phyloP scores from a whole-genome alignment of 2,797 vertebrate genomes.

The Hephaestus fuliginosus region DNA sequence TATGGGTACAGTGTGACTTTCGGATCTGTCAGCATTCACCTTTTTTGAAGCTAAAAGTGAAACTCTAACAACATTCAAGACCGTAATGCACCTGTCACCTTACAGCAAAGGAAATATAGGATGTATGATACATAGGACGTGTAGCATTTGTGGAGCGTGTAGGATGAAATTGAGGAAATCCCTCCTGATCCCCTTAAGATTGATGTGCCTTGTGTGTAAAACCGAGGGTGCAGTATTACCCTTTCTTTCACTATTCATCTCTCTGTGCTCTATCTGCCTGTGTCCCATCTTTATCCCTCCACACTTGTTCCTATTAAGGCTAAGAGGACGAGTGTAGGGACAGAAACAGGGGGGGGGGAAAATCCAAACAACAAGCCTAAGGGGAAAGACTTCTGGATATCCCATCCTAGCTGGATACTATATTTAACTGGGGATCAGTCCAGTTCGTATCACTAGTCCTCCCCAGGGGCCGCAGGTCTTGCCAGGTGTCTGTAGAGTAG shows the following conservation, averaged over 20 bases:
- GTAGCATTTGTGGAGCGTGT: constrained; percentile 38
- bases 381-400: constrained; percentile 78
- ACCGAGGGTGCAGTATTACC: neutral
- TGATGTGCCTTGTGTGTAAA: constrained; percentile 43
- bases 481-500: constrained; percentile 52
- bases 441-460: constrained; percentile 79
- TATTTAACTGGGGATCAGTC: constrained; percentile 85
- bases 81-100: constrained; percentile 39
- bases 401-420: constrained; percentile 77
- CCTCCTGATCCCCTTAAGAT: constrained; percentile 34
- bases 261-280: constrained; percentile 14
- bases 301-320: constrained; percentile 84
- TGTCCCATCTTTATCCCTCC: constrained; percentile 28
- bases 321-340: constrained; percentile 78
- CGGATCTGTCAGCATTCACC: constrained; percentile 1
- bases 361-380: constrained; percentile 56
- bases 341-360: constrained; percentile 60
- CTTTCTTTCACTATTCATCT: constrained; percentile 61
- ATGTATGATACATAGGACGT: constrained; percentile 21
- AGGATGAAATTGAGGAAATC: constrained; percentile 61
- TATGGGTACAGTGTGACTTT: neutral
- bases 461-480: constrained; percentile 42
- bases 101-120: constrained; percentile 19
- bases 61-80: neutral
- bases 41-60: constrained; percentile 6